A percentile compares a stretch with the other conserved stretches of the same genome.
Conservation (phyloP, 2,888 invertebrate genomes). For the Clunio marinus region DNA sequence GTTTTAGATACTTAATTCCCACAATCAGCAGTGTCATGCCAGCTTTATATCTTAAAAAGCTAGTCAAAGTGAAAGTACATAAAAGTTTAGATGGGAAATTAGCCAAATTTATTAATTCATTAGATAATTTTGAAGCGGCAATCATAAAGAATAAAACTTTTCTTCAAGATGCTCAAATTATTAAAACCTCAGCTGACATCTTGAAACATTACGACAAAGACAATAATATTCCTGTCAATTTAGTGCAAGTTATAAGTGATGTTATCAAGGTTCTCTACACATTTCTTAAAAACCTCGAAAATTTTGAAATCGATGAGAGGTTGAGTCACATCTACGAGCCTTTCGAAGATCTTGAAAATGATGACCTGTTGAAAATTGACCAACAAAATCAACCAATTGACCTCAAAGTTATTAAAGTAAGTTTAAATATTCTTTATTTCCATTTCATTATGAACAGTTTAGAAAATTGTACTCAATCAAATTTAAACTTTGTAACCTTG, state of each 20-base stretch:
- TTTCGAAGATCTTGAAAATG: constrained; percentile 50
- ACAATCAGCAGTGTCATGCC: constrained; percentile 3
- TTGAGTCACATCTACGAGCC: constrained; percentile 47
- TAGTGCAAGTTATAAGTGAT: constrained; percentile 1
- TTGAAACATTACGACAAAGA: constrained; percentile 19
- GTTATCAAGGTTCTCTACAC: constrained; percentile 20
- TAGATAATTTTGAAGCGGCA: constrained; percentile 50
- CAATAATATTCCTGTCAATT: constrained; percentile 5
- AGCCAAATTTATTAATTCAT: constrained; percentile 45
- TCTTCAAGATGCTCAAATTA: constrained; percentile 49
- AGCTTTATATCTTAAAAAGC: constrained; percentile 2
- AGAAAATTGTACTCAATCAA: not conserved
- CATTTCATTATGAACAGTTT: not conserved
- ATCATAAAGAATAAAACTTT: constrained; percentile 49
- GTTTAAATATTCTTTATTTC: not conserved
- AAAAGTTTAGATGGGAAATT: constrained; percentile 47
- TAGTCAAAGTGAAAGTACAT: constrained; percentile 39
- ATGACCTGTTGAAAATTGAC: constrained; percentile 43
- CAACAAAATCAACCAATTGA: not conserved
- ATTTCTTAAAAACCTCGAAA: constrained; percentile 12
- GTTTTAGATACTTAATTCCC: constrained; percentile 24
- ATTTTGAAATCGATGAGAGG: constrained; percentile 39
- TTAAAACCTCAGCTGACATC: constrained; percentile 44
- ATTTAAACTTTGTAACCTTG: not conserved
- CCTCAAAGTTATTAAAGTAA: not conserved